A percentile compares a stretch with the other conserved stretches of the same genome.
Conservation (phyloP, 2,888 invertebrate genomes). For the Gastrophysa polygoni region DNA sequence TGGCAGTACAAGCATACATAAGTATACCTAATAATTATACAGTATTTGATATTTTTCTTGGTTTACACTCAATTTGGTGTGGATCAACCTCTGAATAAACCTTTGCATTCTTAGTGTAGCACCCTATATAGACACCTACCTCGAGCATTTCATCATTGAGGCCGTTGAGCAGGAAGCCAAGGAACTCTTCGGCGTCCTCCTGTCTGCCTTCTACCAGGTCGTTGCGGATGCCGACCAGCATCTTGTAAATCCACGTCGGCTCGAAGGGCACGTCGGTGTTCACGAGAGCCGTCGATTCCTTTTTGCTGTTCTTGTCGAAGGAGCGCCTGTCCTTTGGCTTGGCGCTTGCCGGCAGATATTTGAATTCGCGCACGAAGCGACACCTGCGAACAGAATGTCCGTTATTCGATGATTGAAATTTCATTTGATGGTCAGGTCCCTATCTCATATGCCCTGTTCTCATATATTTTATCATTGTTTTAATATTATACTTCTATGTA, state of each 20-base stretch:
- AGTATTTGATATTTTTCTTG: too few species aligned
- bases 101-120: too few species aligned
- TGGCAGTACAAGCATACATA: too few species aligned
- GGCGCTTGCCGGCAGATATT: conserved; percentile 66
- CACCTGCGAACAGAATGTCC: conserved; percentile 62
- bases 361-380: conserved; percentile 80
- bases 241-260: conserved; percentile 84
- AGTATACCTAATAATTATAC: too few species aligned
- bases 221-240: conserved; percentile 78
- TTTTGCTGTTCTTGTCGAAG: conserved; percentile 47
- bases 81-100: too few species aligned
- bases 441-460: neutral
- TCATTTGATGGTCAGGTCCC: too few species aligned
- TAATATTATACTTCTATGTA: too few species aligned
- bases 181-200: conserved; percentile 97
- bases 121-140: conserved; percentile 64
- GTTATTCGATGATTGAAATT: too few species aligned
- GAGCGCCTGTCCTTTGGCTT: conserved; percentile 58
- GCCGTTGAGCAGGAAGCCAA: conserved; percentile 90
- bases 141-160: conserved; percentile 97
- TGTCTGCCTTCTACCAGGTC: conserved; percentile 86
- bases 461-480: too few species aligned
- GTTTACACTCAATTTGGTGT: too few species aligned
- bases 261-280: conserved; percentile 84
- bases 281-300: conserved; percentile 56